phyloP scores from a whole-genome alignment of 2,888 invertebrate species.

The Fragum sueziense region DNA sequence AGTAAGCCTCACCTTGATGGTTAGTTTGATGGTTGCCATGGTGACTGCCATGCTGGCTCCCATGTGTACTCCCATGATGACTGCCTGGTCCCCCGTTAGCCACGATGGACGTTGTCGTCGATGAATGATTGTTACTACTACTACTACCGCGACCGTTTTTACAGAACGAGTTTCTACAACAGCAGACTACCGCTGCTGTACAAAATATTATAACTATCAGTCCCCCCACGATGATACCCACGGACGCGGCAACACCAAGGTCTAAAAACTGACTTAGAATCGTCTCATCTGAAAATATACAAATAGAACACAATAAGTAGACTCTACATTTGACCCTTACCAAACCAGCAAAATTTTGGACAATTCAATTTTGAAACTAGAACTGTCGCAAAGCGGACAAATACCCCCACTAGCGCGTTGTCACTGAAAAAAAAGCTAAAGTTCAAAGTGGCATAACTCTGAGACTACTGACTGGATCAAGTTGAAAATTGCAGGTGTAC shows the following conservation, averaged over 20 bases:
- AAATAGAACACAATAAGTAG: too few species aligned
- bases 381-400: too few species aligned
- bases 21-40: constrained; percentile 47
- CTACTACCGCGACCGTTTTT: constrained; percentile 65
- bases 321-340: too few species aligned
- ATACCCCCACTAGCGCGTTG: too few species aligned
- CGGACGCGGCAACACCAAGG: constrained; percentile 80
- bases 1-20: constrained; percentile 46
- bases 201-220: constrained; percentile 78
- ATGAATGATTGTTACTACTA: constrained; percentile 31
- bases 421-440: too few species aligned
- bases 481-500: too few species aligned
- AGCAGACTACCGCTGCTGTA: constrained; percentile 77
- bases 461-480: too few species aligned
- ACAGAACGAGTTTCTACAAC: constrained; percentile 75
- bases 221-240: constrained; percentile 80
- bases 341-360: too few species aligned
- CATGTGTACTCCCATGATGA: constrained; percentile 54
- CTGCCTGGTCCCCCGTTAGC: constrained; percentile 66
- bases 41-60: constrained; percentile 38
- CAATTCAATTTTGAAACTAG: too few species aligned
- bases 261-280: constrained; percentile 75
- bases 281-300: constrained; percentile 67
- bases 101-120: constrained; percentile 62
- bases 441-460: too few species aligned